Evolutionary conservation across 2,888 invertebrate genomes (phyloP).

Genomic region (Coelinius sp.): DNA sequence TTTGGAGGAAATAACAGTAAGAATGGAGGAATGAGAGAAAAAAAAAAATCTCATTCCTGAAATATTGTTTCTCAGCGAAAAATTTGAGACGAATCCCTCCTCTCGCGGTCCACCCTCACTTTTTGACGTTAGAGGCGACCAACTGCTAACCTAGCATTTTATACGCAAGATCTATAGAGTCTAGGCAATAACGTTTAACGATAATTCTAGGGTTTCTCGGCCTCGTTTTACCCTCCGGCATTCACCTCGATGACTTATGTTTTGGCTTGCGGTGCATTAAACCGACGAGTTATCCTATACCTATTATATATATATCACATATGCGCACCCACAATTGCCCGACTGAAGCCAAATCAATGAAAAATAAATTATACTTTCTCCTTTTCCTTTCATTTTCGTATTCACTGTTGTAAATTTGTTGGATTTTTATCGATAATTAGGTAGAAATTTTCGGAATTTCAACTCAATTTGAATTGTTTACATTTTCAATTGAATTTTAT

Average conservation of each 20-base stretch:
- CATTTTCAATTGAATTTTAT: too few relatives aligned
- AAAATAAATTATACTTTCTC: not conserved
- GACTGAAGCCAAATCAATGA: not conserved
- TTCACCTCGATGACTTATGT: conserved; percentile 63
- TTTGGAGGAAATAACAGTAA: not conserved
- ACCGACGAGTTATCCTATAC: conserved; percentile 41
- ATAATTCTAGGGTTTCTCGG: conserved; percentile 68
- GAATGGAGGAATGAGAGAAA: not conserved
- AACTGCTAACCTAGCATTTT: conserved; percentile 68
- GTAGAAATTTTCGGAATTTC: not conserved
- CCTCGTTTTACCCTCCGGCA: conserved; percentile 54
- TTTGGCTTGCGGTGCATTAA: conserved; percentile 53
- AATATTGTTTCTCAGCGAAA: conserved; percentile 18
- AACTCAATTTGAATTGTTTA: too few relatives aligned
- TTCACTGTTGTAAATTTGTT: not conserved
- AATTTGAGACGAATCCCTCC: conserved; percentile 9
- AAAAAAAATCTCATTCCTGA: not conserved
- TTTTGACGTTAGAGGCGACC: conserved; percentile 48
- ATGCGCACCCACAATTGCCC: not conserved
- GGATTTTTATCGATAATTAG: not conserved
- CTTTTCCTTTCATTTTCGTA: conserved; percentile 15
- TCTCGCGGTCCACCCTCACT: conserved; percentile 60
- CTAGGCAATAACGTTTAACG: conserved; percentile 71
- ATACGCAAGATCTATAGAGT: conserved; percentile 70
- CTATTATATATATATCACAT: conserved; percentile 12